A percentile compares a stretch with the other conserved stretches of the same genome.
These are phyloP conservation scores for Stenoptilia bipunctidactyla DNA, from an alignment of 2,888 invertebrate species.

Conservation along the genomic window DNA sequence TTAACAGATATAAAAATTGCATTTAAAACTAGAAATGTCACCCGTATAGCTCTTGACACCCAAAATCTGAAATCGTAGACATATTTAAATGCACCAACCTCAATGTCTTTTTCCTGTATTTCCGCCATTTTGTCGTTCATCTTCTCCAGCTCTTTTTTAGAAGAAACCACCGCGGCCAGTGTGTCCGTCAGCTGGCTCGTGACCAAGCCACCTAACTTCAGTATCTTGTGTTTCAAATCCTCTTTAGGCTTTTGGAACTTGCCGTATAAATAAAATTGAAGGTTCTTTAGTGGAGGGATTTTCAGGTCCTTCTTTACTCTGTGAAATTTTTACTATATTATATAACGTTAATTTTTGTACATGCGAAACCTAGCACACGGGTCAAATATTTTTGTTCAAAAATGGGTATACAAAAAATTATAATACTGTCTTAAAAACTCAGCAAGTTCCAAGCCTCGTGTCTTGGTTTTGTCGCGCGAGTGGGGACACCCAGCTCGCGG, in stretches of 20 bases:
- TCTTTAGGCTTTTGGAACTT: slow-evolving; percentile 69
- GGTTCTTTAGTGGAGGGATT: slow-evolving; percentile 79
- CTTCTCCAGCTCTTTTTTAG: slow-evolving; percentile 76
- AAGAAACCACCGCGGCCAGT: slow-evolving; percentile 83
- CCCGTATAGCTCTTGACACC: background rate
- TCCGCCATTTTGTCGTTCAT: slow-evolving; percentile 75
- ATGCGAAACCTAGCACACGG: too few species aligned
- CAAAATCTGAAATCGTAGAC: background rate
- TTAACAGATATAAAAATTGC: background rate
- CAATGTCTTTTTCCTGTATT: slow-evolving; percentile 77
- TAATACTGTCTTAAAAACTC: too few species aligned
- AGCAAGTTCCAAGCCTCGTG: too few species aligned
- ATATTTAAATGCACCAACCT: slow-evolving; percentile 41
- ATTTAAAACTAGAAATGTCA: background rate
- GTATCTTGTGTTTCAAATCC: slow-evolving; percentile 76
- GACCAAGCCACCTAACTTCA: slow-evolving; percentile 82
- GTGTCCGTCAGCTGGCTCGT: slow-evolving; percentile 73
- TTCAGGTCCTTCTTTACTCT: slow-evolving; percentile 76
- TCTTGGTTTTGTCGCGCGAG: too few species aligned
- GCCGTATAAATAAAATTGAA: slow-evolving; percentile 81
- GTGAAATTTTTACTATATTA: too few species aligned
- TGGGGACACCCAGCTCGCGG: too few species aligned
- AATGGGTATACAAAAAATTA: too few species aligned
- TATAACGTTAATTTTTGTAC: too few species aligned
- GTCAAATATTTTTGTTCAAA: too few species aligned